Percentiles rank a stretch among this genome's conserved stretches.
phyloP scores from a whole-genome alignment of 2,888 invertebrate species.

The Tenthredo notha region DNA sequence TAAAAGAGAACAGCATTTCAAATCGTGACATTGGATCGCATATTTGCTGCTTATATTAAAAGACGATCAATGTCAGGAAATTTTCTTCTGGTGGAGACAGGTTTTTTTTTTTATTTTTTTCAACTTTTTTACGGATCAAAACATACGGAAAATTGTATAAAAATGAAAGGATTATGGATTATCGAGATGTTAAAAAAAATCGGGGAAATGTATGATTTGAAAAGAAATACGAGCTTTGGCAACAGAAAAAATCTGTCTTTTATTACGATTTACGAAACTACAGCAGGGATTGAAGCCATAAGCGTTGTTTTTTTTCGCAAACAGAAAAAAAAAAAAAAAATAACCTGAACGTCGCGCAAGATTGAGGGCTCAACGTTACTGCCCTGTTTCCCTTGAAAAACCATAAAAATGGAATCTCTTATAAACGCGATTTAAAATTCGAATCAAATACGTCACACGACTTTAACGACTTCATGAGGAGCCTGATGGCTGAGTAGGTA shows the following conservation, averaged over 20 bases:
- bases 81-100: not conserved
- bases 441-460: constrained; percentile 7
- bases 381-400: not conserved
- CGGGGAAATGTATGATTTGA: not conserved
- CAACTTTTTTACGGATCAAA: not conserved
- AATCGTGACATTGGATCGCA: constrained; percentile 2
- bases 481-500: not conserved
- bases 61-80: not conserved
- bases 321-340: not conserved
- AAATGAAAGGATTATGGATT: not conserved
- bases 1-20: not conserved
- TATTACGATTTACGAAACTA: not conserved
- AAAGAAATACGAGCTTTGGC: not conserved
- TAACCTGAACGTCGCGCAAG: not conserved
- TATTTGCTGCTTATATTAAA: not conserved
- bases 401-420: constrained; percentile 4
- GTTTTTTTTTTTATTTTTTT: too few relatives aligned
- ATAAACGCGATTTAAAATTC: constrained; percentile 20
- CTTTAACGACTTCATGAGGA: not conserved
- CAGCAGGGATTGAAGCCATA: not conserved
- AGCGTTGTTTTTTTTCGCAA: not conserved
- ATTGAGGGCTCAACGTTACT: constrained; percentile 18
- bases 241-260: not conserved
- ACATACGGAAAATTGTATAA: not conserved
- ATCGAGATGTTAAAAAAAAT: not conserved